phyloP scores from a whole-genome alignment of 64 coral and sea anemone genomes.

The Pocillopora verrucosa region DNA sequence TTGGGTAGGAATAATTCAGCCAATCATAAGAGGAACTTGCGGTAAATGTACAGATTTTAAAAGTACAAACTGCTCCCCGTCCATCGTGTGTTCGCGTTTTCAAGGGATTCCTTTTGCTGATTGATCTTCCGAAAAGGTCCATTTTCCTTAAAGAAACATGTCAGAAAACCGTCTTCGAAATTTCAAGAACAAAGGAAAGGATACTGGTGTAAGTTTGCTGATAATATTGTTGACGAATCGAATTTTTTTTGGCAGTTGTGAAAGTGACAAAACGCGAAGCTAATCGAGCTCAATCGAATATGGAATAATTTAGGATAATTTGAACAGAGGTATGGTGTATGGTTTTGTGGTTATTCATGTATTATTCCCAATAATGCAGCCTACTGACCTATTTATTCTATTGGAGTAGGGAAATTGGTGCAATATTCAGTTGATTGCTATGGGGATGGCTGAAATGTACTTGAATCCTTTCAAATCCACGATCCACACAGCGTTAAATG shows the following conservation, averaged over 20 bases:
- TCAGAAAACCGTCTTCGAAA: conserved; percentile 52
- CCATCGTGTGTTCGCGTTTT: too few species aligned
- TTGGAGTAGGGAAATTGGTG: too few species aligned
- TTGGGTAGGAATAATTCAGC: not conserved
- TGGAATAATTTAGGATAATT: too few species aligned
- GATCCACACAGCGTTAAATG: too few species aligned
- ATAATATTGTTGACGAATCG: not conserved
- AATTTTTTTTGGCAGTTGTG: not conserved
- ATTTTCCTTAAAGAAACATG: conserved; percentile 22
- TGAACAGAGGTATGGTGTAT: not conserved
- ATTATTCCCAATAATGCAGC: too few species aligned
- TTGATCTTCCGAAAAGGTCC: not conserved
- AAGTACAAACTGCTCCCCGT: not conserved
- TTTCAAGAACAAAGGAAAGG: conserved; percentile 70
- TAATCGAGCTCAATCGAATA: not conserved
- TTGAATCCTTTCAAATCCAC: too few species aligned
- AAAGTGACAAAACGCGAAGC: not conserved
- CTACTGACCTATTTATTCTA: too few species aligned
- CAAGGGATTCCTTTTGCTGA: not conserved
- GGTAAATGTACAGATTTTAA: conserved; percentile 38
- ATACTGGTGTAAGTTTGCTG: conserved; percentile 12
- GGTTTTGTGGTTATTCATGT: not conserved
- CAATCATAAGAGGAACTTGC: not conserved
- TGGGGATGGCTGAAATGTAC: too few species aligned
- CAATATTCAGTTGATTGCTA: too few species aligned